Base-by-base conservation (phyloP, 1,140 invertebrate species). In the Spodoptera litura region DNA sequence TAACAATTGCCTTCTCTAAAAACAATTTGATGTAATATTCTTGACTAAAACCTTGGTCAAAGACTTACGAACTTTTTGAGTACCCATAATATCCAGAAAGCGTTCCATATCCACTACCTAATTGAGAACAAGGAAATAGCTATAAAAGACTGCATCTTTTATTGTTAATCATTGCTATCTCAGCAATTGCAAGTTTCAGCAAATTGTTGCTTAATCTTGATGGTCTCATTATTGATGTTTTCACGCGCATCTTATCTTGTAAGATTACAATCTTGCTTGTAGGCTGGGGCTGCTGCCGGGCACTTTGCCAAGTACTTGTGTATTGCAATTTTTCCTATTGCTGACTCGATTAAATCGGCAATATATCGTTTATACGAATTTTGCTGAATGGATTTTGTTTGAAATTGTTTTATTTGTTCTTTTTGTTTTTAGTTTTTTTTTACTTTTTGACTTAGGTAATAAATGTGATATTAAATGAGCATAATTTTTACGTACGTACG, bases 291-390 rank as follows among this genome's bases (percentile, higher is more conserved):
- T 27, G 4, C 49, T 27, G 66, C 5, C 20, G 52, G 66, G 66
- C 66, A 70, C 6, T 25, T 70, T 70, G 66, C 66, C 66, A 70
- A 70, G n/a, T 70, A 10, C 66, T 70, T 52, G 66, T 8, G 64
- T 25, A 64, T 44, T 64, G 61, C 61, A 64, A 35, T 64, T 64
- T 64, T 64, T 70, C 31, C 20, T 70, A 44, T 35, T 25, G 66
- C 49, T 70, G 8, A 53, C 66, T 70, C 49, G 13, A 27, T n/a
- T 52, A 52, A 52, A 70, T 35, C 44, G 15, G 9, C 38, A 20
- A 66, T 66, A 49, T 4, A 25, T 66, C 62, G 38, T 49, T 49
- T 66, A 10, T 13, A 66, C 20, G 62, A 44, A 49, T 66, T 6
- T 66, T 49, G 38, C 15, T 11, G 62, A 51, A 2, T 25, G 0